A percentile compares a stretch with the other conserved stretches of the same genome.
phyloP scores from a whole-genome alignment of 1,140 invertebrate genomes.

The Drosophila ercepeae region DNA sequence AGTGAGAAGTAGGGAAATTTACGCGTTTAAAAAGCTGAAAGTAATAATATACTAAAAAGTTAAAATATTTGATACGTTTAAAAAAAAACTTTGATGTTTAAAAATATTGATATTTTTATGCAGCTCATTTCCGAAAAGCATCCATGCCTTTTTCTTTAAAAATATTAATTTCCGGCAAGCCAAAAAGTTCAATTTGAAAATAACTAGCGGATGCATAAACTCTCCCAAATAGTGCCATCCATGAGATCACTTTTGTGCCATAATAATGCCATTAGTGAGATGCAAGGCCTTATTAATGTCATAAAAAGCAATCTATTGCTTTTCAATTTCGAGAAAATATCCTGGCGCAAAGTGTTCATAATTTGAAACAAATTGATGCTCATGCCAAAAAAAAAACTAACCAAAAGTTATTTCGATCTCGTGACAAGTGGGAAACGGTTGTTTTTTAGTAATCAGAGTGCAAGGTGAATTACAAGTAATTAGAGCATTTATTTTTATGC shows the following conservation, averaged over 20 bases:
- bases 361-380: slow-evolving; percentile 33
- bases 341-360: slow-evolving; percentile 26
- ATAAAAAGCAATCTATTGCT: slow-evolving; percentile 16
- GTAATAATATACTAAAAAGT: no score
- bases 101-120: not conserved
- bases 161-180: slow-evolving; percentile 16
- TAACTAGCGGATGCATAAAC: slow-evolving; percentile 22
- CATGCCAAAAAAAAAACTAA: slow-evolving; percentile 19
- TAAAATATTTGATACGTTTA: no score
- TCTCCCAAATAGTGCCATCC: not conserved
- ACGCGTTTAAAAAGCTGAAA: no score
- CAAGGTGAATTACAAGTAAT: slow-evolving; percentile 44
- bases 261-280: not conserved
- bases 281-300: not conserved
- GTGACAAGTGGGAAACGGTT: slow-evolving; percentile 30
- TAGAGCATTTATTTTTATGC: slow-evolving; percentile 49
- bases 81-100: no score
- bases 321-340: slow-evolving; percentile 23
- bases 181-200: slow-evolving; percentile 4
- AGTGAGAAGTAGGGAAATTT: not conserved
- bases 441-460: not conserved
- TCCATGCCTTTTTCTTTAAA: not conserved
- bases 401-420: slow-evolving; percentile 24
- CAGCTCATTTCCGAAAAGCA: not conserved
- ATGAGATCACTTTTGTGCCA: not conserved